Base-by-base conservation (phyloP, 2,113 vertebrate species). In the Bubalus kerabau region DNA sequence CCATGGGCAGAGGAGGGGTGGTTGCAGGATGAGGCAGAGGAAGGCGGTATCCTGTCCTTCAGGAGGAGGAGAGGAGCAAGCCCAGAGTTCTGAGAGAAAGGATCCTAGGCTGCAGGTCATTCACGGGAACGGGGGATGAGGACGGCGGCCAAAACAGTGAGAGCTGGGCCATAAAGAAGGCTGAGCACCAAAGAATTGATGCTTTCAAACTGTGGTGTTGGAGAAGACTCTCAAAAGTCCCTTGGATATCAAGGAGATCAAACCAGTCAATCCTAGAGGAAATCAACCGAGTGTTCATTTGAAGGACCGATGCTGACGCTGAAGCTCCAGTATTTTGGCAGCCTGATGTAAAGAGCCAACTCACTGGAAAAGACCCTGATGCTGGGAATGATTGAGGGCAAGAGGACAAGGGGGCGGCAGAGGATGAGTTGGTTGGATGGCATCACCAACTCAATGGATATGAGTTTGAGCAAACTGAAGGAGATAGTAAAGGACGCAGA, bases 71-170 rank as follows among this genome's bases (percentile, higher is more conserved):
- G 26, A 56, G 56, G 54, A 19, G 1, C 40, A 12, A 84, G 12
- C 6, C 7, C 30, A 21, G 28, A 26, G 1, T 16, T 82, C 81
- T 7, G 6, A 26, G 40, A 50, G 10, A 85, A 78, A 67, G 32
- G 2, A 54, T 7, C n/a, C 80, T 50, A 23, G 16, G 57, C 46
- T 1, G 1, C 50, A 67, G 19, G 3, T 14, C 76, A 30, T 52
- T 32, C 28, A 30, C 36, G 8, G 11, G 7, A 32, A 8, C 1
- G 0, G 43, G 57, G 26, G 12, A 26, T 43, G 19, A 48, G 7
- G 26, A 7, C 14, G 7, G 36, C 2, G 0, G 11, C 24, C 32
- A 7, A 59, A 84, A 24, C 16, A 96, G 12, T 43, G 36, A 43
- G 36, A 43, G 40, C 36, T 43, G 71, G 12, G 13, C 36, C 36